Evolutionary conservation across 2,888 invertebrate species (phyloP), one percentile per base, ranked within the genome.

Genomic region (Standfussiana lucernea): DNA sequence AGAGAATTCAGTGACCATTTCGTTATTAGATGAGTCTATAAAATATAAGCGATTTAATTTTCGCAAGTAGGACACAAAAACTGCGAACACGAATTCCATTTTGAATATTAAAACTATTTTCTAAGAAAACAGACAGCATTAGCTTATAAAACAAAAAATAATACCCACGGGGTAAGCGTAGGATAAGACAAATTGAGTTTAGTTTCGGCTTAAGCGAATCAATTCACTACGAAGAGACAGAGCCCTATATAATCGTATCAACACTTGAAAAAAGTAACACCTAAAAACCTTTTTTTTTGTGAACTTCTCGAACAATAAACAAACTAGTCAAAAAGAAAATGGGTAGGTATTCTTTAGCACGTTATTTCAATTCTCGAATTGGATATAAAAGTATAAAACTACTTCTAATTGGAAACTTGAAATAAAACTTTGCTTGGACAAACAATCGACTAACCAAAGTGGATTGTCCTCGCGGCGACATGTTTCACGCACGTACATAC

Each of bases 101-200:
- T 65, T 68, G 59, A 77, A 79, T 75, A 79, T 73, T 59, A 47
- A 59, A 77, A 80, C 73, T 75, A 83, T 61, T 59, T 69, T 76
- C 53, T 66, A 64, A 79, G 64, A 45, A 59, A 78, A 82, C 50
- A 70, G 18, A 66, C 37, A 45, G 32, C 21, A 68, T 62, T 64
- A 70, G 73, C 76, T 72, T 72, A 80, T 68, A 50, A 72, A 82
- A 78, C 50, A 85, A 75, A 84, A 83, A 88, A 85, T 78, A 84
- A 83, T 83, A 84, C 74, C 71, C 75, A 75, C 50, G 56, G 72
- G 75, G 86, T 86, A 86, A 88, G 76, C 86, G 72, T 67, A 65
- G 80, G 84, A 88, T 90, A 86, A 88, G 86, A 88, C 83, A 90
- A 91, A 91, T 90, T 86, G 90, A 90, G 82, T 89, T 91, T 88